Percentiles rank a stretch among this genome's conserved stretches.
Conservation (phyloP, 2,888 invertebrate genomes). For the Spicauda simplicius region DNA sequence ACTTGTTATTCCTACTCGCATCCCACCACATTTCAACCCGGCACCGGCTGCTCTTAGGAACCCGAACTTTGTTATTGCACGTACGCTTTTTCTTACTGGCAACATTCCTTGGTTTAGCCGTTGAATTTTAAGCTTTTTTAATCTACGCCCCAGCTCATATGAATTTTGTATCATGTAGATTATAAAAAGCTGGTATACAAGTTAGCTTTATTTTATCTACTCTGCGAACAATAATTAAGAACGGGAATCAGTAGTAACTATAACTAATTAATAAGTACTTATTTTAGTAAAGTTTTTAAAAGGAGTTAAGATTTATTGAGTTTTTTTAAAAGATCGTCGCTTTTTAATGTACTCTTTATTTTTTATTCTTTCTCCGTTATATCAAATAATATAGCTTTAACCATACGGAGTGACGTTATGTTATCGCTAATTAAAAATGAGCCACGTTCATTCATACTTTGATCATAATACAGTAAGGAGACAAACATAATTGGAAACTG, state of each 20-base stretch:
- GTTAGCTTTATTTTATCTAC: too few species aligned
- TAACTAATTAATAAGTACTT: too few species aligned
- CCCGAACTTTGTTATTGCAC: constrained; percentile 72
- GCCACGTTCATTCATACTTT: constrained; percentile 4
- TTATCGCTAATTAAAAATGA: not conserved
- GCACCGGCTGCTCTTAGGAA: constrained; percentile 66
- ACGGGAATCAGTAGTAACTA: too few species aligned
- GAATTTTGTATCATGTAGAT: too few species aligned
- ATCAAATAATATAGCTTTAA: not conserved
- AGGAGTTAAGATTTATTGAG: too few species aligned
- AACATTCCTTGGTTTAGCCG: constrained; percentile 53
- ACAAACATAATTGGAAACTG: constrained; percentile 29
- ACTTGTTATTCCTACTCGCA: constrained; percentile 70
- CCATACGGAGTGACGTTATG: not conserved
- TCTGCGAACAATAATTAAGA: too few species aligned
- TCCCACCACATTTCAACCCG: constrained; percentile 71
- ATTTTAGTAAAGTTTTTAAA: too few species aligned
- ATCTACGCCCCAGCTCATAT: too few species aligned
- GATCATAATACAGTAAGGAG: constrained; percentile 28
- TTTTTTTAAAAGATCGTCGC: too few species aligned
- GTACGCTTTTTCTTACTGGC: constrained; percentile 55
- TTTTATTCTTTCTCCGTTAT: too few species aligned
- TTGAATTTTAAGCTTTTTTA: constrained; percentile 49
- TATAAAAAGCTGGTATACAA: too few species aligned
- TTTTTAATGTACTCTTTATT: too few species aligned